These are phyloP conservation scores for Platalea minor DNA, from an alignment of 2,797 vertebrate species.

Conservation along the genomic window DNA sequence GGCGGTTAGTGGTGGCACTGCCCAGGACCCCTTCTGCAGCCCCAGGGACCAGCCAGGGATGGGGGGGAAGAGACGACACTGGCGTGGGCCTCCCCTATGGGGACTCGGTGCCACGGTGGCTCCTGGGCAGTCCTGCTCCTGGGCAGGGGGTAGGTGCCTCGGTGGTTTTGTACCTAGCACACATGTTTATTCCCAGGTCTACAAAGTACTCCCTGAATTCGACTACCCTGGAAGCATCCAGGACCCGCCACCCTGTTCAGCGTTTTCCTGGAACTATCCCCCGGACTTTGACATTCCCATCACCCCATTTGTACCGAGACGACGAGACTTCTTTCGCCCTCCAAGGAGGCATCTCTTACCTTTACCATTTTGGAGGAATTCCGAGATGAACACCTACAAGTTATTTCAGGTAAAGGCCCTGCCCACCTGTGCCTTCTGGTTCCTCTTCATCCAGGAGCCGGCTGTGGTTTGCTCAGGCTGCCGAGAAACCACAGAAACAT, in stretches of 20 bases:
- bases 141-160: neutral
- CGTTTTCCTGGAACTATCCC: neutral
- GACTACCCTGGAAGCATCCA: accelerated
- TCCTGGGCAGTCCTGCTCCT: neutral
- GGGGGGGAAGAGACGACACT: neutral
- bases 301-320: accelerated
- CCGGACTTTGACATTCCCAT: accelerated
- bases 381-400: neutral
- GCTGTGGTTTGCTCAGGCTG: neutral
- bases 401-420: conserved; percentile 14
- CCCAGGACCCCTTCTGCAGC: neutral
- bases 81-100: neutral
- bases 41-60: neutral
- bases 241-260: neutral
- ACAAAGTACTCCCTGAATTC: neutral
- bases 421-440: accelerated
- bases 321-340: accelerated
- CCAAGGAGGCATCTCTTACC: accelerated
- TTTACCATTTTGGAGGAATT: accelerated
- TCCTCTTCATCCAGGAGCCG: neutral
- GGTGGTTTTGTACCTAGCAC: neutral
- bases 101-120: accelerated
- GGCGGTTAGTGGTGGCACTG: conserved; percentile 58
- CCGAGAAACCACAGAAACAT: neutral
- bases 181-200: neutral